Base-by-base conservation (phyloP, 2,113 vertebrate genomes). In the Dasypus novemcinctus region DNA sequence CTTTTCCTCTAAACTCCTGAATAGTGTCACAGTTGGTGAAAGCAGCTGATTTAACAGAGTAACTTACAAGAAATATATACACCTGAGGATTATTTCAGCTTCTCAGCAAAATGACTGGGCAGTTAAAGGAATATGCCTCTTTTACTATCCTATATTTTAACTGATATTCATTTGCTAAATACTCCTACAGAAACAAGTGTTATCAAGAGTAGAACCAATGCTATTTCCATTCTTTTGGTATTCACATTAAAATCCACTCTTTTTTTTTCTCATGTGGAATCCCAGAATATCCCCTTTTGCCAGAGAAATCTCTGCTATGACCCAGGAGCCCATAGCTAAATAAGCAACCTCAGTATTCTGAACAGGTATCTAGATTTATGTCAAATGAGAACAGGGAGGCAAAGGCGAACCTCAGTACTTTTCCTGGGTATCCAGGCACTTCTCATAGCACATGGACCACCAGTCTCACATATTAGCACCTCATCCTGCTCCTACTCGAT, bases 1-100 rank as follows among this genome's bases (percentile, higher is more conserved):
- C 91, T 97, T 94, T 96, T 95, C 91, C 49, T 96, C 92, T 91
- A 95, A 89, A 96, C 46, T 74, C 94, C 84, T 85, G 86, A 93
- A 95, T 21, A 78, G 93, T 93, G 94, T 95, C 96, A 96, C 89
- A 80, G 78, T 92, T 92, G 95, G 95, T 95, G 72, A 97, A 97
- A 66, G 91, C 86, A 46, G 84, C 79, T 46, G 89, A 87, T 84
- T 94, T 90, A 90, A 97, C 91, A 87, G 61, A 91, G 91, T 94
- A 85, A 95, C 94, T 95, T 94, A 93, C 79, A 81, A 84, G 66
- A 85, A 93, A 87, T 38, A 93, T 18, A 90, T 74, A 90, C 96
- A 85, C 86, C 82, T 85, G 75, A 78, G 61, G 64, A 95, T 93
- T 89, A 68, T 68, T 94, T 79, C 80, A 93, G 93, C 41, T 91